Percentiles rank a stretch among this genome's conserved stretches.
Evolutionary conservation across 2,113 vertebrate genomes (phyloP).

Genomic region (Panthera tigris): DNA sequence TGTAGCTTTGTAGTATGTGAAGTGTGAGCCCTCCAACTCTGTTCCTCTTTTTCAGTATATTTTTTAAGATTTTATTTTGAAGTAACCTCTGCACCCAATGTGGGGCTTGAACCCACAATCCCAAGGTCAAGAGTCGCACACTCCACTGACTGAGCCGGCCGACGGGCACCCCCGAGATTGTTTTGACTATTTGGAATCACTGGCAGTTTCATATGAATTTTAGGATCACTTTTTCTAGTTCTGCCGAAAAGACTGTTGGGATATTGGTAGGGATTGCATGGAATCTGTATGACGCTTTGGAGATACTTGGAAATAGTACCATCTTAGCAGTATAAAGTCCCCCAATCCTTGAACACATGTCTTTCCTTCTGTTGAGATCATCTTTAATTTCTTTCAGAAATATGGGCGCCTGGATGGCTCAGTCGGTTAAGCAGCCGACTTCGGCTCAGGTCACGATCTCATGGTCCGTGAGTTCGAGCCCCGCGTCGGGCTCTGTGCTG

Average conservation of each 20-base stretch:
- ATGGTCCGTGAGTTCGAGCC: too few relatives aligned
- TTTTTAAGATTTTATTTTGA: too few relatives aligned
- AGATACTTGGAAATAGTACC: background rate
- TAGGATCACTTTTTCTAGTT: background rate
- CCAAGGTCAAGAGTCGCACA: too few relatives aligned
- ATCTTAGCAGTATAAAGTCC: too few relatives aligned
- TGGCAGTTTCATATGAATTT: background rate
- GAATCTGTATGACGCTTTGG: background rate
- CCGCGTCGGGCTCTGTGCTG: too few relatives aligned
- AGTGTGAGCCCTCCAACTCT: background rate
- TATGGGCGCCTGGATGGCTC: too few relatives aligned
- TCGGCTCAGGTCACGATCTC: too few relatives aligned
- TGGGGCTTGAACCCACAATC: too few relatives aligned
- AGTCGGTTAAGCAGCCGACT: too few relatives aligned
- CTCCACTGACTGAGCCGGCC: too few relatives aligned
- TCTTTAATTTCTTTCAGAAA: background rate
- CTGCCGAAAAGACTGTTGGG: background rate
- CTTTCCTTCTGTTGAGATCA: background rate
- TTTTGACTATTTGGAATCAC: background rate
- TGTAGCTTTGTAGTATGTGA: background rate
- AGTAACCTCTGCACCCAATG: too few relatives aligned
- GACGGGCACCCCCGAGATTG: background rate
- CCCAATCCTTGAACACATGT: background rate
- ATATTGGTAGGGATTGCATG: background rate
- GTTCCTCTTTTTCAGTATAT: background rate